Evolutionary conservation across 2,113 vertebrate genomes (phyloP).

Genomic region (Macroglossus sobrinus): DNA sequence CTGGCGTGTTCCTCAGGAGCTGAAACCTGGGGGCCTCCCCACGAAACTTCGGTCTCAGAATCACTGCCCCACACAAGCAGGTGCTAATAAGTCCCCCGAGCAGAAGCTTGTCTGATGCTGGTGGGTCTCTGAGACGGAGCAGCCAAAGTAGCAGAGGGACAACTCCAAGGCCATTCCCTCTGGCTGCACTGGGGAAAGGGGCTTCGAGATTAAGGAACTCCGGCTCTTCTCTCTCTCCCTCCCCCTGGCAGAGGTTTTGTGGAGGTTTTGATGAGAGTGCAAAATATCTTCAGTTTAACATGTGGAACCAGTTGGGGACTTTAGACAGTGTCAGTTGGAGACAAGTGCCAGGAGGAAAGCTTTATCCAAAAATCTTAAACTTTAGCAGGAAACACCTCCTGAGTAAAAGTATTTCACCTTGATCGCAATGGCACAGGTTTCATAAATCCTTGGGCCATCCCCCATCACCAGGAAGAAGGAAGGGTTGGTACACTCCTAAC

Average conservation of each 20-base stretch:
- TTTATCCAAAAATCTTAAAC: not conserved
- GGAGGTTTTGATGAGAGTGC: not conserved
- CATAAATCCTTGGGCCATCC: not conserved
- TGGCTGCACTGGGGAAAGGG: fast-evolving
- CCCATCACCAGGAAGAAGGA: not conserved
- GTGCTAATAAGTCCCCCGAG: not conserved
- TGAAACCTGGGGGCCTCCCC: not conserved
- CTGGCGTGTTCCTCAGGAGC: fast-evolving
- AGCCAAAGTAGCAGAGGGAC: not conserved
- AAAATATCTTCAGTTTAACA: not conserved
- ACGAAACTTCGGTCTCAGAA: not conserved
- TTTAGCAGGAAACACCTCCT: not conserved
- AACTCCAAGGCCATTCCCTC: too few species aligned
- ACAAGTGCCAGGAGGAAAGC: not conserved
- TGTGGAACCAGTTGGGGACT: not conserved
- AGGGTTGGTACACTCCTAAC: fast-evolving
- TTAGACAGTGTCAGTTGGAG: not conserved
- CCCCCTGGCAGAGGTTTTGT: not conserved
- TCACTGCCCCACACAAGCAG: too few species aligned
- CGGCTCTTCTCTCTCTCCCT: not conserved
- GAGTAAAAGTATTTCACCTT: not conserved
- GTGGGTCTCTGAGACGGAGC: not conserved
- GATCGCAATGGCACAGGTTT: not conserved
- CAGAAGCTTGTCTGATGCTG: not conserved
- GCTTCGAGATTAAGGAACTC: fast-evolving